phyloP scores from a whole-genome alignment of 2,797 vertebrate species.

The Gymnodraco acuticeps region DNA sequence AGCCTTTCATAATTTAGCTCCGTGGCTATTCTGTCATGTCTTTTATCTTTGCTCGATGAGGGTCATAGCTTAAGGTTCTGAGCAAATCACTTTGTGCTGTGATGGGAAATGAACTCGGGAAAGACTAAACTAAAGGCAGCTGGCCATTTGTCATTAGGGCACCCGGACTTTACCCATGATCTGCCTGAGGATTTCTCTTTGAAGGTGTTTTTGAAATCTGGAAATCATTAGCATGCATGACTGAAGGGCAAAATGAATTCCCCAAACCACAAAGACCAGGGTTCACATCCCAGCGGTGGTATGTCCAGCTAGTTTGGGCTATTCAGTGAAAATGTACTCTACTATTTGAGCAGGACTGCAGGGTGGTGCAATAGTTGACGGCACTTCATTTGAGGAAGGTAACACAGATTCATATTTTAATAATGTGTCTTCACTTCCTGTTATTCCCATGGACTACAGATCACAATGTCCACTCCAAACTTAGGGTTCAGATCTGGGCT shows the following conservation, averaged over 20 bases:
- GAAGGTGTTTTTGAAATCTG: slow-evolving; percentile 23
- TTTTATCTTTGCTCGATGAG: slow-evolving; percentile 29
- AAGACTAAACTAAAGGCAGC: slow-evolving; percentile 20
- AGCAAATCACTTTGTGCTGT: slow-evolving; percentile 18
- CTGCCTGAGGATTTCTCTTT: slow-evolving; percentile 31
- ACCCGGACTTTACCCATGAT: slow-evolving; percentile 4
- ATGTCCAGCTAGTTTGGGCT: neutral
- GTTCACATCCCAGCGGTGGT: neutral
- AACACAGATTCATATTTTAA: neutral
- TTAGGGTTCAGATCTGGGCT: no score
- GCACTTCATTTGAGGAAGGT: fast-evolving
- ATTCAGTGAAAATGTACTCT: neutral
- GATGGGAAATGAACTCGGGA: slow-evolving; percentile 32
- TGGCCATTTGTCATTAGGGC: slow-evolving; percentile 14
- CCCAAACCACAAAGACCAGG: neutral
- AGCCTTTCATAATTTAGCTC: slow-evolving; percentile 13
- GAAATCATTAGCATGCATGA: slow-evolving; percentile 9
- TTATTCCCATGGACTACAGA: no score
- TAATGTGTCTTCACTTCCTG: no score
- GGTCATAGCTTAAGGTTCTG: slow-evolving; percentile 43
- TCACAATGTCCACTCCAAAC: no score
- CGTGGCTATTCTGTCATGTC: neutral
- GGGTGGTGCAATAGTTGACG: no score
- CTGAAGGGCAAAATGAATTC: neutral
- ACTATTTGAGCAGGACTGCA: no score